Percentiles rank a stretch among this genome's conserved stretches.
Conservation (phyloP, 2,113 vertebrate genomes). For the Petaurus breviceps region DNA sequence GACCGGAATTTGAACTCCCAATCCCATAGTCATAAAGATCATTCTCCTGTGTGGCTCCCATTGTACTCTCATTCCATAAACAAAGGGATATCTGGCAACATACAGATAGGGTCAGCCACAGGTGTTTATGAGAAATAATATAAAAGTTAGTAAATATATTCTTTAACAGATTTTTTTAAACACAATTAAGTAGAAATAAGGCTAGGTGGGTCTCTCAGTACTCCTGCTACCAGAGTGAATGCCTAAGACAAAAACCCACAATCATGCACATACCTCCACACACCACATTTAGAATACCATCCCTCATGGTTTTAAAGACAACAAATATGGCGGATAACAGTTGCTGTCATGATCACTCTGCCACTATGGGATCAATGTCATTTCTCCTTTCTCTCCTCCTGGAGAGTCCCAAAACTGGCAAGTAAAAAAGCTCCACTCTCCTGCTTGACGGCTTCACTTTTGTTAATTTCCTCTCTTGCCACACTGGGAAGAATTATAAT, state of each 20-base stretch:
- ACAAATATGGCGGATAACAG: neutral
- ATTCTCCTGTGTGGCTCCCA: neutral
- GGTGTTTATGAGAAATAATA: neutral
- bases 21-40: neutral
- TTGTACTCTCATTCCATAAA: neutral
- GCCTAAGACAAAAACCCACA: neutral
- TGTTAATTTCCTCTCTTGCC: neutral
- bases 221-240: neutral
- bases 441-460: neutral
- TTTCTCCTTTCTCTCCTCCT: neutral
- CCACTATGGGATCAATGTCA: neutral
- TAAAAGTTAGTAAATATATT: neutral
- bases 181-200: neutral
- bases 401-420: neutral
- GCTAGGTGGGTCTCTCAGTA: neutral
- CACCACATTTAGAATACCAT: neutral
- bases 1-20: neutral
- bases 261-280: neutral
- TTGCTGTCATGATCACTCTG: neutral
- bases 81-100: neutral
- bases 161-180: neutral
- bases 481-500: neutral
- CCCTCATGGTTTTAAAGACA: neutral
- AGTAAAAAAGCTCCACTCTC: neutral
- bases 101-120: neutral